Evolutionary conservation across 2,888 invertebrate species (phyloP).

Genomic region (Drosophila ezoana): DNA sequence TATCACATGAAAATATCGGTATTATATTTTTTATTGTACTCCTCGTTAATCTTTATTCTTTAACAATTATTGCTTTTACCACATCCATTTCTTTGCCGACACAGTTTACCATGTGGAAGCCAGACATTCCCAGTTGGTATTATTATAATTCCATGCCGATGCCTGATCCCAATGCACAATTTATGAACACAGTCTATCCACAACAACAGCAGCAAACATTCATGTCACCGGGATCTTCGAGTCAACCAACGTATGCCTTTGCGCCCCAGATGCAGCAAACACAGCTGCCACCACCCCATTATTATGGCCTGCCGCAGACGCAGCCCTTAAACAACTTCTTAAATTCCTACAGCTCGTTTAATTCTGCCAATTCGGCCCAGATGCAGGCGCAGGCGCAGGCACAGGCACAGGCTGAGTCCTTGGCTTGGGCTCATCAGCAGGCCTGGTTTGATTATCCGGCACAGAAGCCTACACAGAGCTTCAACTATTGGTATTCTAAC

Average conservation of each 20-base stretch:
- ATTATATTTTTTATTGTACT: background rate
- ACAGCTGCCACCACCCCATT: slow-evolving; percentile 10
- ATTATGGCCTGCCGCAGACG: background rate
- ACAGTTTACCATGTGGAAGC: slow-evolving; percentile 9
- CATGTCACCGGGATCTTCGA: background rate
- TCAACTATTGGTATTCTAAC: slow-evolving; percentile 20
- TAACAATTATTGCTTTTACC: no score
- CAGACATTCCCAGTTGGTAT: slow-evolving; percentile 1
- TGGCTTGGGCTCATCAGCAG: slow-evolving; percentile 5
- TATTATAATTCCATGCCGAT: slow-evolving; percentile 1
- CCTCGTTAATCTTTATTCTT: background rate
- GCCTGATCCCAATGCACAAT: background rate
- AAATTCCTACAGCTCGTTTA: background rate
- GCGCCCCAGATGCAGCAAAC: slow-evolving; percentile 14
- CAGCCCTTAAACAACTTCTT: background rate
- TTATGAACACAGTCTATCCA: background rate
- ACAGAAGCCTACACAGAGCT: slow-evolving; percentile 1
- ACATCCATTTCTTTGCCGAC: background rate
- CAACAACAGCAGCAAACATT: background rate
- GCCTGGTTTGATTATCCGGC: slow-evolving; percentile 8
- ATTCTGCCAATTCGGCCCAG: no score
- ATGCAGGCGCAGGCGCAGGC: background rate
- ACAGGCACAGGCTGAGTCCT: background rate
- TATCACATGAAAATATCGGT: no score
- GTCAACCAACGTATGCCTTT: background rate